Percentiles rank a stretch among this genome's conserved stretches.
These are phyloP conservation scores for Oryzaephilus surinamensis DNA, from an alignment of 1,140 invertebrate genomes.

Conservation along the genomic window DNA sequence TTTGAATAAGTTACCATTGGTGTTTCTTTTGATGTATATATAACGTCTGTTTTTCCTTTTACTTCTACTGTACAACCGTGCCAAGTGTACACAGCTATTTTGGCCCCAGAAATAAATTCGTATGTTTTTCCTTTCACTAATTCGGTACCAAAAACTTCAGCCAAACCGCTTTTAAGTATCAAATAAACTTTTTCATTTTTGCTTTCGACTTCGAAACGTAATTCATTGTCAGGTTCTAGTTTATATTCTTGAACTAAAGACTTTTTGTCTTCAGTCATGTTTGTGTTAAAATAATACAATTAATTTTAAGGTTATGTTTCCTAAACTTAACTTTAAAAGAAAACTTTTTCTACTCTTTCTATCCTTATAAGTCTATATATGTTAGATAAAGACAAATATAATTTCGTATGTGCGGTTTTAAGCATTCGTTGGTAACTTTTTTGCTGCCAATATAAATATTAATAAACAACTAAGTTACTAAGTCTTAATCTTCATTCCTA, in stretches of 20 bases:
- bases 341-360: no score
- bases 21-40: conserved; percentile 90
- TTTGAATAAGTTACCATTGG: conserved; percentile 95
- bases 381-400: no score
- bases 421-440: no score
- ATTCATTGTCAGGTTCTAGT: conserved; percentile 78
- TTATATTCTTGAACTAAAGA: conserved; percentile 58
- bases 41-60: conserved; percentile 80
- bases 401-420: no score
- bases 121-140: conserved; percentile 89
- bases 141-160: conserved; percentile 96
- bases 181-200: conserved; percentile 76
- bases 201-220: conserved; percentile 87
- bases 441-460: no score
- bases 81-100: conserved; percentile 94
- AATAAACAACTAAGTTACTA: no score
- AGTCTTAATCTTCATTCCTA: no score
- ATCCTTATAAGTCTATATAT: no score
- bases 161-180: conserved; percentile 77
- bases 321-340: no score
- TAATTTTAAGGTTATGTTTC: no score
- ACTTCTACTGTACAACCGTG: conserved; percentile 83
- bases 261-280: conserved; percentile 26
- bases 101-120: conserved; percentile 79
- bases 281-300: no score